These are phyloP conservation scores for Astropecten irregularis DNA, from an alignment of 53 echinoderm and acorn worm species.

Conservation along the genomic window DNA sequence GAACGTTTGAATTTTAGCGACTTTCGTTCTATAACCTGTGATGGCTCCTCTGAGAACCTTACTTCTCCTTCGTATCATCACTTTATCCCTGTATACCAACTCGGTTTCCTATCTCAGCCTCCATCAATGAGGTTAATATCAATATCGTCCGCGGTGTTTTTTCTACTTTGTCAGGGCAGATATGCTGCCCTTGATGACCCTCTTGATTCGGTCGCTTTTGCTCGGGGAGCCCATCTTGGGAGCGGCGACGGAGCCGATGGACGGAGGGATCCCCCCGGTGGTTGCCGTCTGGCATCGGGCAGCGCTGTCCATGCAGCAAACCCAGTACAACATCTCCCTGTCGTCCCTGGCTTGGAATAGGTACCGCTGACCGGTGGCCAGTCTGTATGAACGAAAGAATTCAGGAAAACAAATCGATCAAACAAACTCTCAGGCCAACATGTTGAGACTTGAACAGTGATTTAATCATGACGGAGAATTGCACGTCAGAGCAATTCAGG, in stretches of 20 bases:
- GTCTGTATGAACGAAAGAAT: conserved; percentile 24
- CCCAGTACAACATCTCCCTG: conserved; percentile 92
- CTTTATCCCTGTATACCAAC: no score
- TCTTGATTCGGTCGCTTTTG: conserved; percentile 73
- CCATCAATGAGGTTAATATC: no score
- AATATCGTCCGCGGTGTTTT: no score
- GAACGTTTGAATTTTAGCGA: no score
- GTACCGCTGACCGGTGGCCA: conserved; percentile 71
- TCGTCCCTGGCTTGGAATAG: conserved; percentile 85
- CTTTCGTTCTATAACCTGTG: no score
- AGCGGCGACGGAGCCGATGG: conserved; percentile 58
- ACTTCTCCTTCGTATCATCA: no score
- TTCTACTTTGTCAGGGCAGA: conserved; percentile 79
- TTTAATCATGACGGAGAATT: no score
- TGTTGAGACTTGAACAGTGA: no score
- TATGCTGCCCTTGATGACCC: conserved; percentile 72
- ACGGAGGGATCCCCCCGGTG: conserved; percentile 18
- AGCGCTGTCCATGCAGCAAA: conserved; percentile 76
- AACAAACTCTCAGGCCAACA: no score
- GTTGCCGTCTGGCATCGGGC: conserved; percentile 7
- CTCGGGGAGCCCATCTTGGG: conserved; percentile 78
- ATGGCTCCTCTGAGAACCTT: no score
- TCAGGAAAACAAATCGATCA: not conserved
- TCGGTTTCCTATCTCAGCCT: no score
- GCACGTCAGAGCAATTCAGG: no score